These are phyloP conservation scores for Anguilla megastoma DNA, from an alignment of 2,797 vertebrate genomes.

Conservation along the genomic window DNA sequence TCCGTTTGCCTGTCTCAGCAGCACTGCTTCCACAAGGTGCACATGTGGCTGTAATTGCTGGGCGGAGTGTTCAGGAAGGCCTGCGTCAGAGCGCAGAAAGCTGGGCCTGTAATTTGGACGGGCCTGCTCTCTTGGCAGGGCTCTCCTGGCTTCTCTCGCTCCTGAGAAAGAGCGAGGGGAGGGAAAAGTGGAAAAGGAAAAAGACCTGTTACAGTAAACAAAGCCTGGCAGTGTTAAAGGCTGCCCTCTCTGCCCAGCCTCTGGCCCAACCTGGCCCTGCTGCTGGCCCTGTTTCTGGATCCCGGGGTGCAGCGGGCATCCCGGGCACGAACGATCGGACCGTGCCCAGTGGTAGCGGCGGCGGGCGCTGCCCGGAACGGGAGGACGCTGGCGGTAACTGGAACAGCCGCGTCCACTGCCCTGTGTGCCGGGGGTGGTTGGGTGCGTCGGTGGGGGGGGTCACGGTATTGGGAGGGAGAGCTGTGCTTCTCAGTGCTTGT, in stretches of 20 bases:
- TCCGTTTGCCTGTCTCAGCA: slow-evolving; percentile 32
- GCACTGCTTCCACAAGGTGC: slow-evolving; percentile 22
- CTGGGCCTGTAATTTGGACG: slow-evolving; percentile 33
- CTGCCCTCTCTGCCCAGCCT: neutral
- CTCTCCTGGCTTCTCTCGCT: neutral
- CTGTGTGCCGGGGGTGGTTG: neutral
- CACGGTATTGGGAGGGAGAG: neutral
- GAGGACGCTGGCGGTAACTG: neutral
- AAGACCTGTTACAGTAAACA: slow-evolving; percentile 37
- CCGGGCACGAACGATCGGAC: slow-evolving; percentile 48
- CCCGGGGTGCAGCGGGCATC: neutral
- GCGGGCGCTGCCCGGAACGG: no score
- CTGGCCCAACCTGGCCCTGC: neutral
- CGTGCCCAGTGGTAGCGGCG: slow-evolving; percentile 37
- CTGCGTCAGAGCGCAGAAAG: slow-evolving; percentile 26
- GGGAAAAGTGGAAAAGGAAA: slow-evolving; percentile 38
- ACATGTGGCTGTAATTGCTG: slow-evolving; percentile 34
- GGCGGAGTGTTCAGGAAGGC: slow-evolving; percentile 25
- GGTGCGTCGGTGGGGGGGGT: no score
- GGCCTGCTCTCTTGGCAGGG: slow-evolving; percentile 4
- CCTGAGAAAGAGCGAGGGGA: neutral
- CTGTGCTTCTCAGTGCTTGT: neutral
- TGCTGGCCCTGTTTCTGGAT: neutral
- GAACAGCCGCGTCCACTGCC: neutral
- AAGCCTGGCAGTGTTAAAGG: slow-evolving; percentile 43